Conservation (phyloP, 2,113 vertebrate genomes). For the Nansenia antarctica region DNA sequence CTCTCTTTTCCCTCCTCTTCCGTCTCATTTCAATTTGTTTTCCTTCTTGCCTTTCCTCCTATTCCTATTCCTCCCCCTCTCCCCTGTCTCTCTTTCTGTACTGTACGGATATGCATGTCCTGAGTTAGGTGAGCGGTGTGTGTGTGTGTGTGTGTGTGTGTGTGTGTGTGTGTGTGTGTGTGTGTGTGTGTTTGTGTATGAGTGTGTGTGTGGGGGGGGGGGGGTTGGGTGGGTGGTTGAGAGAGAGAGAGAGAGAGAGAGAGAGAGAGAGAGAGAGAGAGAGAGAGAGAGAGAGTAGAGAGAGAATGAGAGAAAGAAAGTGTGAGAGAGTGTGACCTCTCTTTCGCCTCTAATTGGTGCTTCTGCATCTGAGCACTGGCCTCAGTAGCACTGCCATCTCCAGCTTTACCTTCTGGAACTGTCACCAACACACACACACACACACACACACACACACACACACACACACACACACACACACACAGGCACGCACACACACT, state of each 20-base stretch:
- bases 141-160: constrained; percentile 3
- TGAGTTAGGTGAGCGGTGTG: constrained; percentile 15
- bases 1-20: not conserved
- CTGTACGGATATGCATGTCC: constrained; percentile 47
- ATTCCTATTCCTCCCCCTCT: constrained; percentile 9
- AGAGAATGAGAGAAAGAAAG: constrained; percentile 22
- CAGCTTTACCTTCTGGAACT: constrained; percentile 34
- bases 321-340: constrained; percentile 49
- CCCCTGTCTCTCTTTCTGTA: constrained; percentile 23
- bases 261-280: too few species aligned
- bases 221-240: too few species aligned
- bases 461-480: not conserved
- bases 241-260: too few species aligned
- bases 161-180: constrained; percentile 4
- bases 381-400: constrained; percentile 46
- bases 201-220: too few species aligned
- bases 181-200: too few species aligned
- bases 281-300: too few species aligned
- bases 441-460: not conserved
- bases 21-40: not conserved
- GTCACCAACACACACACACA: constrained; percentile 29
- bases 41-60: constrained; percentile 4
- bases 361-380: constrained; percentile 45
- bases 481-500: too few species aligned
- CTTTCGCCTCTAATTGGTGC: constrained; percentile 57